These are phyloP conservation scores for Capreolus pygargus DNA, from an alignment of 2,113 vertebrate genomes.

Conservation along the genomic window DNA sequence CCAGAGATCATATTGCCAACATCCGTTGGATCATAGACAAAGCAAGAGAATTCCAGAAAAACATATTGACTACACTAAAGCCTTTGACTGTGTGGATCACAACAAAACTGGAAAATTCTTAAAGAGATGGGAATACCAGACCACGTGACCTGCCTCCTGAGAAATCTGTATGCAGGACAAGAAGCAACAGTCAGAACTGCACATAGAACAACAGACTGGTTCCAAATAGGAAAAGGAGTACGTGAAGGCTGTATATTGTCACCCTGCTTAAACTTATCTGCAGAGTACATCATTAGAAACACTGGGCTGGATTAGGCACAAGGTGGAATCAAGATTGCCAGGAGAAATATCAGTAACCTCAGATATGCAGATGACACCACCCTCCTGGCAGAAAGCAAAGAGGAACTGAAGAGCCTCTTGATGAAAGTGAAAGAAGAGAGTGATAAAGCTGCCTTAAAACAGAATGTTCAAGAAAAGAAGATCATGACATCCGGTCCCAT, in stretches of 20 bases:
- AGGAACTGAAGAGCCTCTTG: neutral
- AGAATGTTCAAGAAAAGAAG: neutral
- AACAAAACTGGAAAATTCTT: neutral
- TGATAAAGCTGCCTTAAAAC: neutral
- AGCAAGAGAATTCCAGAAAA: neutral
- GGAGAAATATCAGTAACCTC: neutral
- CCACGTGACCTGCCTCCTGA: neutral
- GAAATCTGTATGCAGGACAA: neutral
- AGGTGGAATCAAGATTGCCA: neutral
- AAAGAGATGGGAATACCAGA: neutral
- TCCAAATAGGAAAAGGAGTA: neutral
- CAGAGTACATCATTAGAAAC: neutral
- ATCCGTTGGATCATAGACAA: rapidly evolving
- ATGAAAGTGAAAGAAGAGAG: neutral
- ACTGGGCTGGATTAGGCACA: neutral
- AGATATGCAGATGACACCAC: neutral
- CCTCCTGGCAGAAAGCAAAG: neutral
- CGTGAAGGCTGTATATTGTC: neutral
- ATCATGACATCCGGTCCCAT: neutral
- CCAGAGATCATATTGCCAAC: neutral
- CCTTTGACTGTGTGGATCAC: neutral
- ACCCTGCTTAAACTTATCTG: neutral
- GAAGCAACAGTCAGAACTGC: neutral
- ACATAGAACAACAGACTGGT: neutral
- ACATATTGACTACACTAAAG: neutral